Evolutionary conservation across 2,797 vertebrate genomes (phyloP).

Genomic region (Moxostoma hubbsi): DNA sequence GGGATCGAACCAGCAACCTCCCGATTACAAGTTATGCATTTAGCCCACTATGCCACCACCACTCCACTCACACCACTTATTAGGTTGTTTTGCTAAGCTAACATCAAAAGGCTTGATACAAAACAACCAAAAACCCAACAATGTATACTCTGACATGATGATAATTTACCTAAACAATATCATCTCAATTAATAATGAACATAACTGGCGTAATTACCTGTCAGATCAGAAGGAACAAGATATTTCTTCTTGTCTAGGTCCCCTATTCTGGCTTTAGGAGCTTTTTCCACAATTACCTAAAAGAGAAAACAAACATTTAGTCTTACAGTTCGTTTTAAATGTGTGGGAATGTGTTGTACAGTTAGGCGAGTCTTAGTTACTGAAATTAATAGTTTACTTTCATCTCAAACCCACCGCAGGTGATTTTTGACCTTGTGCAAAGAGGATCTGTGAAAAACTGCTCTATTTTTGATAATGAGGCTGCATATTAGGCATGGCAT

Average conservation of each 20-base stretch:
- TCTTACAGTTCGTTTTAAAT: background rate
- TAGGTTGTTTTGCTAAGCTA: too few relatives aligned
- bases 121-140: too few relatives aligned
- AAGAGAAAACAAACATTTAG: conserved; percentile 11
- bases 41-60: too few relatives aligned
- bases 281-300: conserved; percentile 94
- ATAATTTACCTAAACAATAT: conserved; percentile 10
- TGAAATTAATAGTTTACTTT: background rate
- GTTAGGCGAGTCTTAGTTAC: background rate
- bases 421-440: background rate
- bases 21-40: too few relatives aligned
- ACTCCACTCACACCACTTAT: too few relatives aligned
- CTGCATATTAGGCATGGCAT: conserved; percentile 12
- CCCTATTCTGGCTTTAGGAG: conserved; percentile 93
- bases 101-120: too few relatives aligned
- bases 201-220: conserved; percentile 72
- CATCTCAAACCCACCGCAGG: conserved; percentile 73
- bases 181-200: background rate
- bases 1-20: too few relatives aligned
- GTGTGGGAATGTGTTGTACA: background rate
- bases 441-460: conserved; percentile 36
- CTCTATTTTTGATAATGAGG: conserved; percentile 25
- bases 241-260: conserved; percentile 97
- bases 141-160: conserved; percentile 65
- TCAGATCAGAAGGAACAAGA: conserved; percentile 91